These are phyloP conservation scores for Apodemia mormo DNA, from an alignment of 2,888 invertebrate genomes.

Conservation along the genomic window DNA sequence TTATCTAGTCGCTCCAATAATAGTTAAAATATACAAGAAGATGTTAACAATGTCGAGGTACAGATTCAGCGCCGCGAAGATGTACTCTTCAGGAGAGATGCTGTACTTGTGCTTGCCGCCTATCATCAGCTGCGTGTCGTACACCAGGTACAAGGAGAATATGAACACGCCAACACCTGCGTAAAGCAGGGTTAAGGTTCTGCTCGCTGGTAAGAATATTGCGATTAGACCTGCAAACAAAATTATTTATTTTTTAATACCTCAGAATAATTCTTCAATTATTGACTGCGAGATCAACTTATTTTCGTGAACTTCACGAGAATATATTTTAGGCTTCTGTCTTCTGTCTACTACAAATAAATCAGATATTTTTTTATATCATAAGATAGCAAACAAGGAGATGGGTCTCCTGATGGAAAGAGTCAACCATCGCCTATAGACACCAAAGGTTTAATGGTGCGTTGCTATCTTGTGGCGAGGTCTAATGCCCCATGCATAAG, in stretches of 20 bases:
- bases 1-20: constrained; percentile 80
- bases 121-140: constrained; percentile 95
- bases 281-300: too few species aligned
- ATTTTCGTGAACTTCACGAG: too few species aligned
- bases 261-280: too few species aligned
- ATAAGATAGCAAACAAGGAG: too few species aligned
- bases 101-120: constrained; percentile 94
- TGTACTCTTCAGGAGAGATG: constrained; percentile 95
- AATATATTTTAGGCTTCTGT: too few species aligned
- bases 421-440: too few species aligned
- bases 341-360: too few species aligned
- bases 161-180: constrained; percentile 92
- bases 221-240: constrained; percentile 20
- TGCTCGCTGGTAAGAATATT: constrained; percentile 10
- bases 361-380: too few species aligned
- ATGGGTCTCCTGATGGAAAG: too few species aligned
- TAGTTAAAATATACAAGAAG: constrained; percentile 91
- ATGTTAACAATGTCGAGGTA: constrained; percentile 95
- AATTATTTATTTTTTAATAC: not conserved
- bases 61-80: constrained; percentile 94
- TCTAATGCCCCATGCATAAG: too few species aligned
- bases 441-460: too few species aligned
- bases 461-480: too few species aligned
- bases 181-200: constrained; percentile 86
- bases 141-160: constrained; percentile 93